phyloP scores from a whole-genome alignment of 2,113 vertebrate genomes.

The Scophthalmus maximus region DNA sequence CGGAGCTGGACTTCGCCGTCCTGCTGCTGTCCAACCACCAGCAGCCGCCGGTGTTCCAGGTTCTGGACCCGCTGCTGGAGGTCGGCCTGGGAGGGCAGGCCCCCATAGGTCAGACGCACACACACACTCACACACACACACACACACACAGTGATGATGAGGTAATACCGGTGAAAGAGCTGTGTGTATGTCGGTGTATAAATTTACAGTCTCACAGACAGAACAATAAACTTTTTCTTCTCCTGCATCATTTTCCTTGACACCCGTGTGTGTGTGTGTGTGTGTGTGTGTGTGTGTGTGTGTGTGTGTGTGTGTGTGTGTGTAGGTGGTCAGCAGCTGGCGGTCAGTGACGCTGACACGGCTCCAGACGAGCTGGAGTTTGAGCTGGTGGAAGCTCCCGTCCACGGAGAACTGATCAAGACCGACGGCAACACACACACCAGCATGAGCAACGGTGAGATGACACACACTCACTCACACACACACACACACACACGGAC shows the following conservation, averaged over 20 bases:
- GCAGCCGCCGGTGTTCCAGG: conserved; percentile 88
- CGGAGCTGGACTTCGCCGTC: conserved; percentile 90
- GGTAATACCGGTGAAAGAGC: too few species aligned
- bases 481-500: neutral
- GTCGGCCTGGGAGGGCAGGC: conserved; percentile 88
- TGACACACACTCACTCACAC: conserved; percentile 17
- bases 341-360: conserved; percentile 84
- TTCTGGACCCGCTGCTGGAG: conserved; percentile 87
- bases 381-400: conserved; percentile 89
- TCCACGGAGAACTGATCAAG: conserved; percentile 86
- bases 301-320: conserved; percentile 25
- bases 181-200: too few species aligned
- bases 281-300: conserved; percentile 16
- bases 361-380: conserved; percentile 90
- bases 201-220: too few species aligned
- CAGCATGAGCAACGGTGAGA: conserved; percentile 86
- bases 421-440: conserved; percentile 66
- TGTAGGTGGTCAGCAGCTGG: conserved; percentile 86
- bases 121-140: neutral
- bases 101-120: conserved; percentile 85
- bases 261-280: conserved; percentile 15
- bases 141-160: neutral
- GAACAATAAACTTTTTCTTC: neutral
- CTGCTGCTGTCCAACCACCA: conserved; percentile 86
- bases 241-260: neutral